phyloP scores from a whole-genome alignment of 1,140 invertebrate genomes.

The Cotesia chilonis region DNA sequence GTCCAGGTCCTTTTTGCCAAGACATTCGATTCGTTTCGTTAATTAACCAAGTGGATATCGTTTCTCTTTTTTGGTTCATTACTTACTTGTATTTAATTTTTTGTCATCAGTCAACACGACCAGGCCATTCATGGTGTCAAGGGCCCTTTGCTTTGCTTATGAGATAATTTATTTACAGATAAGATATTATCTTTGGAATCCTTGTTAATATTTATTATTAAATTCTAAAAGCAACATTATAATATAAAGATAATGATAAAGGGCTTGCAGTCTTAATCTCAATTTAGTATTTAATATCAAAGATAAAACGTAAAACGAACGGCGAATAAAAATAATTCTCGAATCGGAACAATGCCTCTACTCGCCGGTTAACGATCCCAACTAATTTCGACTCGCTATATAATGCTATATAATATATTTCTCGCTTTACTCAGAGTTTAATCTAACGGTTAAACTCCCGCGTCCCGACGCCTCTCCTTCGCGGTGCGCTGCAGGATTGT shows the following conservation, averaged over 20 bases:
- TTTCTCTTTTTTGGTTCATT: conserved; percentile 6
- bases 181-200: not conserved
- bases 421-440: conserved; percentile 33
- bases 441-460: conserved; percentile 37
- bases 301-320: no score
- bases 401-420: not conserved
- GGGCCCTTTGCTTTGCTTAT: conserved; percentile 24
- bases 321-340: not conserved
- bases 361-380: conserved; percentile 22
- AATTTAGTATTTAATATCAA: no score
- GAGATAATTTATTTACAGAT: not conserved
- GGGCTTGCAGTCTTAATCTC: no score
- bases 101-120: conserved; percentile 13
- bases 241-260: no score
- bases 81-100: conserved; percentile 8
- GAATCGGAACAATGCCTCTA: conserved; percentile 10
- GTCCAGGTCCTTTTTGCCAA: conserved; percentile 16
- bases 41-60: conserved; percentile 30
- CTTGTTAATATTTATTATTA: no score
- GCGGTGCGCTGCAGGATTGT: conserved; percentile 32
- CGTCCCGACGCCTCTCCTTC: conserved; percentile 28
- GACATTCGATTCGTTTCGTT: conserved; percentile 33
- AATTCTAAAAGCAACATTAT: no score
- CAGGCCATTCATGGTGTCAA: conserved; percentile 30
- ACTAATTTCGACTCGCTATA: conserved; percentile 24